Conservation (phyloP, 2,888 invertebrate species). For the Abrostola tripartita region DNA sequence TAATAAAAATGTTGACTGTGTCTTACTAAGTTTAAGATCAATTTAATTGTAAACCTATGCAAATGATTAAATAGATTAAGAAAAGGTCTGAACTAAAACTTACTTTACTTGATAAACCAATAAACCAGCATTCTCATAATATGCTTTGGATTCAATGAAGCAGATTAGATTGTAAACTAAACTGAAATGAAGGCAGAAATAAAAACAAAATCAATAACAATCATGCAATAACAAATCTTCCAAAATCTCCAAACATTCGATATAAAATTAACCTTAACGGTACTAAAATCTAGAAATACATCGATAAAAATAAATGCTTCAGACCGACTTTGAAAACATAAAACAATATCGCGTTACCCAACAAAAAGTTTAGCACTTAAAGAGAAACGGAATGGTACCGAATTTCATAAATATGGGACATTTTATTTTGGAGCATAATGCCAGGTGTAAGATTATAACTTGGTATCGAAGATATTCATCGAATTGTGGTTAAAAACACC, state of each 20-base stretch:
- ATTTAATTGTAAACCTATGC: too few species aligned
- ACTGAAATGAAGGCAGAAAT: background rate
- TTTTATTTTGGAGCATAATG: constrained; percentile 37
- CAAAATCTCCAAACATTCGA: constrained; percentile 12
- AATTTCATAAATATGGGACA: constrained; percentile 64
- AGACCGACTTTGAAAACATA: constrained; percentile 24
- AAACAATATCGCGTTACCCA: constrained; percentile 56
- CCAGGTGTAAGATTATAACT: constrained; percentile 20
- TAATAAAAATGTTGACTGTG: background rate
- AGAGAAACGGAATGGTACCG: constrained; percentile 64
- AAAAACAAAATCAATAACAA: constrained; percentile 6
- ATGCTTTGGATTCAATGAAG: too few species aligned
- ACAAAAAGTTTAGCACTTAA: constrained; percentile 63
- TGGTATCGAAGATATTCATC: background rate
- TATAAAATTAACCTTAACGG: constrained; percentile 20
- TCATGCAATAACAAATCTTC: constrained; percentile 18
- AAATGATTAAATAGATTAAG: too few species aligned
- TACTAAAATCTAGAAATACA: constrained; percentile 28
- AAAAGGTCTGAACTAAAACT: too few species aligned
- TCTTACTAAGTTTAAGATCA: too few species aligned
- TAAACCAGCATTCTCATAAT: too few species aligned
- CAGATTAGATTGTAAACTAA: background rate
- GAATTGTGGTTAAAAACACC: background rate
- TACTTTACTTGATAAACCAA: too few species aligned
- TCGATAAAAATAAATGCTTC: constrained; percentile 45